phyloP scores from a whole-genome alignment of 2,797 vertebrate genomes.

The Acipenser ruthenus region DNA sequence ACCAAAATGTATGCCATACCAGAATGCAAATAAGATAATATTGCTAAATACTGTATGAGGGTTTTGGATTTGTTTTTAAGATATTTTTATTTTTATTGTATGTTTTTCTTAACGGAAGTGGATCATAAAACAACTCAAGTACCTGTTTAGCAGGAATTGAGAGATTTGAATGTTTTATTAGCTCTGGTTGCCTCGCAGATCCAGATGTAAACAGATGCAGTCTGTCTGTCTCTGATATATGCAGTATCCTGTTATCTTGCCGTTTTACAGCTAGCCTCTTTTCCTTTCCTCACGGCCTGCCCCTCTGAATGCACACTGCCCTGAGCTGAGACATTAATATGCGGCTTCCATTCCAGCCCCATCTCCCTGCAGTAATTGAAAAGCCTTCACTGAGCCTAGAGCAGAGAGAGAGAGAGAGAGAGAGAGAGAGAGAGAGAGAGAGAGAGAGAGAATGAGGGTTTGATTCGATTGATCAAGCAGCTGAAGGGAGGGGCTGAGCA shows the following conservation, averaged over 20 bases:
- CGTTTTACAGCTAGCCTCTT: neutral
- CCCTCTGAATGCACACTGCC: conserved; percentile 25
- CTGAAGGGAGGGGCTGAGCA: conserved; percentile 12
- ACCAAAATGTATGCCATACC: too few species aligned
- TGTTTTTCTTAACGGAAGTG: too few species aligned
- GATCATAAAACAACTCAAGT: too few species aligned
- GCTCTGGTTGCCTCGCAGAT: too few species aligned
- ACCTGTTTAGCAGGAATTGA: too few species aligned
- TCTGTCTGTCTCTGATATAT: conserved; percentile 7
- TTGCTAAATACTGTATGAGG: too few species aligned
- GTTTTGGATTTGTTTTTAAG: too few species aligned
- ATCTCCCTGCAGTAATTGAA: conserved; percentile 62
- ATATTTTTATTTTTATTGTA: too few species aligned
- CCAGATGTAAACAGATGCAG: conserved; percentile 16
- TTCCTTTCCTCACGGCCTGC: conserved; percentile 1
- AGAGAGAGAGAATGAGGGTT: conserved; percentile 7
- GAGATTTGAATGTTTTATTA: too few species aligned
- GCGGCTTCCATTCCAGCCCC: conserved; percentile 45
- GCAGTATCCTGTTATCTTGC: neutral
- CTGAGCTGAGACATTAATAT: conserved; percentile 51
- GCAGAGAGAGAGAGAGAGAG: conserved; percentile 33
- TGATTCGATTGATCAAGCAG: conserved; percentile 20
- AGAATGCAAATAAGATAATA: too few species aligned
- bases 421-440: conserved; percentile 25
- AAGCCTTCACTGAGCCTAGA: conserved; percentile 52